Percentiles rank a stretch among this genome's conserved stretches.
Evolutionary conservation across 1,140 invertebrate species (phyloP).

Genomic region (Leptopilina boulardi): DNA sequence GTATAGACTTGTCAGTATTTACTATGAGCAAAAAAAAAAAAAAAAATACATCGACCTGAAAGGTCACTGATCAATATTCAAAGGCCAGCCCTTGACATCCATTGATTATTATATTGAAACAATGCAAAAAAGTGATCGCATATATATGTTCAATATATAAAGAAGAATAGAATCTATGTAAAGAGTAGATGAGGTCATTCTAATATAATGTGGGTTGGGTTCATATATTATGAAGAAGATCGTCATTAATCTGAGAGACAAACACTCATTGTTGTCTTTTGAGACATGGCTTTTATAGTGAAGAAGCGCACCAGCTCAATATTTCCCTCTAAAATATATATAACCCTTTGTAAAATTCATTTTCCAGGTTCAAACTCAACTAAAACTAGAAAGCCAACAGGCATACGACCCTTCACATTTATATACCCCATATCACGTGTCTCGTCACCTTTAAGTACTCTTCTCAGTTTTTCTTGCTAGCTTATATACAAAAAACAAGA

Average conservation of each 20-base stretch:
- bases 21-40: background rate
- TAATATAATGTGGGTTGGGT: background rate
- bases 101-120: background rate
- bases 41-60: constrained; percentile 45
- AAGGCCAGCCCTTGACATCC: constrained; percentile 43
- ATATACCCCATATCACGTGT: constrained; percentile 3
- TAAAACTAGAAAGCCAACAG: background rate
- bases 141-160: too few species aligned
- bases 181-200: background rate
- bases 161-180: background rate
- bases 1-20: background rate
- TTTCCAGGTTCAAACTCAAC: background rate
- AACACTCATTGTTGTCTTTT: background rate
- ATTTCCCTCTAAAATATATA: background rate
- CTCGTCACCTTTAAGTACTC: constrained; percentile 30
- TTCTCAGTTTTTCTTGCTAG: background rate
- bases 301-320: background rate
- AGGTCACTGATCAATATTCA: constrained; percentile 42
- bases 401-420: constrained; percentile 10
- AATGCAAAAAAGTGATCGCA: background rate
- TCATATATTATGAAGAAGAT: background rate
- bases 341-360: constrained; percentile 8
- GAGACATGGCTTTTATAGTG: too few species aligned
- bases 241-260: background rate
- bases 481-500: background rate